These are phyloP conservation scores for Zophobas morio DNA, from an alignment of 1,140 invertebrate species.

Conservation along the genomic window DNA sequence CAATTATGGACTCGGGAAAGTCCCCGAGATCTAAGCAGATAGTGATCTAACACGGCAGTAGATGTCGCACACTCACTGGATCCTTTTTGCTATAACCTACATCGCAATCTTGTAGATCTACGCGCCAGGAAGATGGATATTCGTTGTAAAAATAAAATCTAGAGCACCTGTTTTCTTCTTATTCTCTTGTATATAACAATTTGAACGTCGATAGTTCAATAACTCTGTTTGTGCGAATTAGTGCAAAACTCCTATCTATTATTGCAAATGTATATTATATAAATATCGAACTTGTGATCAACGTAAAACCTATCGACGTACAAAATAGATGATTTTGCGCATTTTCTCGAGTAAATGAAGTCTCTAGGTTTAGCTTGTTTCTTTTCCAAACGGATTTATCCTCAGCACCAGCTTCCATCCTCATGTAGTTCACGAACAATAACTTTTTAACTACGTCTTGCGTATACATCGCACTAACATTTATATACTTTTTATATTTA, in stretches of 20 bases:
- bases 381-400: slow-evolving; percentile 40
- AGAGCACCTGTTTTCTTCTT: slow-evolving; percentile 61
- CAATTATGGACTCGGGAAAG: slow-evolving; percentile 39
- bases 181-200: slow-evolving; percentile 50
- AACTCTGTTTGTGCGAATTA: slow-evolving; percentile 58
- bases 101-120: slow-evolving; percentile 44
- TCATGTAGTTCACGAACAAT: slow-evolving; percentile 52
- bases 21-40: slow-evolving; percentile 37
- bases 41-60: slow-evolving; percentile 61
- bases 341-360: slow-evolving; percentile 49
- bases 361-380: slow-evolving; percentile 49
- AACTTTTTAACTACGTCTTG: slow-evolving; percentile 55
- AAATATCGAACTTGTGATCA: slow-evolving; percentile 53
- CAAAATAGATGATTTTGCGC: slow-evolving; percentile 53
- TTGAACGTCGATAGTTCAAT: slow-evolving; percentile 55
- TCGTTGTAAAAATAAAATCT: slow-evolving; percentile 68
- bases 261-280: slow-evolving; percentile 54
- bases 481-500: slow-evolving; percentile 56
- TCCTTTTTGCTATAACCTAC: slow-evolving; percentile 46
- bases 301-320: slow-evolving; percentile 56
- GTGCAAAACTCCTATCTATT: slow-evolving; percentile 61
- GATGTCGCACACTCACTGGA: slow-evolving; percentile 53
- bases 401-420: slow-evolving; percentile 43
- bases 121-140: slow-evolving; percentile 63
- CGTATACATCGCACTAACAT: slow-evolving; percentile 63